phyloP scores from a whole-genome alignment of 1,140 invertebrate genomes.

The Zaprionus vittiger region DNA sequence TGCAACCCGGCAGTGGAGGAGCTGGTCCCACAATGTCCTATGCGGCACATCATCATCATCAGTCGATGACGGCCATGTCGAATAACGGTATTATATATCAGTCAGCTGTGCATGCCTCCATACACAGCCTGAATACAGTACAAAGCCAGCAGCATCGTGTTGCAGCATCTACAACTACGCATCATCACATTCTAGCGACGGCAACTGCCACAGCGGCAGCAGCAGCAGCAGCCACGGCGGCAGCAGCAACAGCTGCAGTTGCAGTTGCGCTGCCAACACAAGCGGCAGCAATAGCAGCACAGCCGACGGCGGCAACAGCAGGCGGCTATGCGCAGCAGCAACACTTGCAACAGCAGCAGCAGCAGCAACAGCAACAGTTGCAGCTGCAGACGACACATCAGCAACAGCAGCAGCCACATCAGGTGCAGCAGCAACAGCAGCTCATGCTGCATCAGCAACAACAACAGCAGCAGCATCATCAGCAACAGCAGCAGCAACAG shows the following conservation, averaged over 20 bases:
- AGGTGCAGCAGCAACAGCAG: slow-evolving; percentile 24
- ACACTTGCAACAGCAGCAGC: slow-evolving; percentile 35
- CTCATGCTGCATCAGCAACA: slow-evolving; percentile 21
- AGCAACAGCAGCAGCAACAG: slow-evolving; percentile 29
- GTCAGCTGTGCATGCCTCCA: slow-evolving; percentile 83
- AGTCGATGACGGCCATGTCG: slow-evolving; percentile 81
- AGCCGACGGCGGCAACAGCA: slow-evolving; percentile 46
- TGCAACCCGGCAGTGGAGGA: slow-evolving; percentile 46
- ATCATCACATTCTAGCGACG: slow-evolving; percentile 80
- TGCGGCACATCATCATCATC: slow-evolving; percentile 74
- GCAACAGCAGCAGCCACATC: slow-evolving; percentile 44
- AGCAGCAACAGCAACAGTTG: slow-evolving; percentile 37
- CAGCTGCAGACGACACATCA: slow-evolving; percentile 36
- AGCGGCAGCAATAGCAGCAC: slow-evolving; percentile 47
- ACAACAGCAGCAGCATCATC: slow-evolving; percentile 31
- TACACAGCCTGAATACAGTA: slow-evolving; percentile 82
- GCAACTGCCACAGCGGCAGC: slow-evolving; percentile 69
- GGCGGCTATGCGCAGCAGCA: slow-evolving; percentile 41
- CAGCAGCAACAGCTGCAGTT: slow-evolving; percentile 52
- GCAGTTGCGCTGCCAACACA: slow-evolving; percentile 45
- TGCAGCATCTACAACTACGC: slow-evolving; percentile 69
- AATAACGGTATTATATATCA: slow-evolving; percentile 84
- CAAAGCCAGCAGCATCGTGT: slow-evolving; percentile 78
- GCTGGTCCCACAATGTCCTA: slow-evolving; percentile 67
- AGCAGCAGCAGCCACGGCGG: slow-evolving; percentile 55